Evolutionary conservation across 2,888 invertebrate species (phyloP).

Genomic region (Biston stratarius): DNA sequence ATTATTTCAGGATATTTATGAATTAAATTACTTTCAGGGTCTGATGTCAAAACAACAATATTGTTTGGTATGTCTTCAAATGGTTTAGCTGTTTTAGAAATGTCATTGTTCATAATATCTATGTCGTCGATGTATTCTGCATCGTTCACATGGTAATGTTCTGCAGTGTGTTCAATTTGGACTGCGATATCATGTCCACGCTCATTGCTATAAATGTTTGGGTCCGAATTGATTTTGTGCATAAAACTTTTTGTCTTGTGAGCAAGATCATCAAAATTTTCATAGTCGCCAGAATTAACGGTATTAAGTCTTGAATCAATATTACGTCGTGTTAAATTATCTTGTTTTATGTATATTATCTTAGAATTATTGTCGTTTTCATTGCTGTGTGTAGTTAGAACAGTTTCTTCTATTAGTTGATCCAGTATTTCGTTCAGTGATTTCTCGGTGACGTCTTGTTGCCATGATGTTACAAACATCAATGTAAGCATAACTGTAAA

Average conservation of each 20-base stretch:
- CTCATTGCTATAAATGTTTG: neutral
- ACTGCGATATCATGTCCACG: slow-evolving; percentile 3
- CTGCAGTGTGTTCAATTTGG: slow-evolving; percentile 16
- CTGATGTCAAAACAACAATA: slow-evolving; percentile 1
- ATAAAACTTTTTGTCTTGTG: slow-evolving; percentile 16
- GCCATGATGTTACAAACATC: slow-evolving; percentile 26
- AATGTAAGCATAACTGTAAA: slow-evolving; percentile 30
- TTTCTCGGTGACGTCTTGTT: slow-evolving; percentile 36
- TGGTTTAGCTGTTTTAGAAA: slow-evolving; percentile 9
- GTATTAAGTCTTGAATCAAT: slow-evolving; percentile 1
- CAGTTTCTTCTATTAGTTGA: slow-evolving; percentile 37
- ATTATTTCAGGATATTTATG: slow-evolving; percentile 37
- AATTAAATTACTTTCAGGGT: slow-evolving; percentile 21
- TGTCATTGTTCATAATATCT: slow-evolving; percentile 11
- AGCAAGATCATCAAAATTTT: slow-evolving; percentile 24
- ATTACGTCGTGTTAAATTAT: slow-evolving; percentile 12
- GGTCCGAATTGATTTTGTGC: neutral
- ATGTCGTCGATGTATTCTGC: neutral
- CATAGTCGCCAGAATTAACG: slow-evolving; percentile 13
- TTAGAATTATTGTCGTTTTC: slow-evolving; percentile 35
- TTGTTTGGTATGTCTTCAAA: slow-evolving; percentile 13
- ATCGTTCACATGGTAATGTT: neutral
- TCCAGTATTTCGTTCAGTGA: slow-evolving; percentile 33
- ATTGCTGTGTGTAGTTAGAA: slow-evolving; percentile 9
- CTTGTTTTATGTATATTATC: slow-evolving; percentile 27